Percentiles rank a stretch among this genome's conserved stretches.
phyloP scores from a whole-genome alignment of 2,888 invertebrate species.

The Archips crataeganus region DNA sequence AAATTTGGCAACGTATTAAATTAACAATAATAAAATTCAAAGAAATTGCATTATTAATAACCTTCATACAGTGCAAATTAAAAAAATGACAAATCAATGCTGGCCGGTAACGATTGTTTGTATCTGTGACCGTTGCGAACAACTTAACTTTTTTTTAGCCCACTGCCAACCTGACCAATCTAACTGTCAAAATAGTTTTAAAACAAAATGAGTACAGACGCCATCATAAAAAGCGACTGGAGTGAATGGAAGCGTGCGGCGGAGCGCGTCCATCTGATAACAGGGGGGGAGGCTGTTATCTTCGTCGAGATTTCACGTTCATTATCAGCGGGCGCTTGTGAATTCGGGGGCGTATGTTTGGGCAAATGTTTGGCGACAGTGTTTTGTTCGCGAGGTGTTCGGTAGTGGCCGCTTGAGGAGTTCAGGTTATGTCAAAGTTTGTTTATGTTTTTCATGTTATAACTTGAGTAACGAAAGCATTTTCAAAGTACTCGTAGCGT shows the following conservation, averaged over 20 bases:
- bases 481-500: too few species aligned
- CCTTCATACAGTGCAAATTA: too few species aligned
- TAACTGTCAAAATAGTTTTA: constrained; percentile 42
- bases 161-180: constrained; percentile 35
- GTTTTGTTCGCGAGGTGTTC: constrained; percentile 19
- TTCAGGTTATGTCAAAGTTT: background rate
- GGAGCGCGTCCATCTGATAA: constrained; percentile 65
- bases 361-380: constrained; percentile 28
- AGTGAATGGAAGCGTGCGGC: constrained; percentile 59
- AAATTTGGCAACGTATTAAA: background rate
- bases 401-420: background rate
- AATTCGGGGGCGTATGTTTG: constrained; percentile 40
- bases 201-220: constrained; percentile 47
- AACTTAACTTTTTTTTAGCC: constrained; percentile 9
- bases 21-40: background rate
- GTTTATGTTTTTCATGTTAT: background rate
- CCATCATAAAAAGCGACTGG: constrained; percentile 51
- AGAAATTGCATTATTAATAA: background rate
- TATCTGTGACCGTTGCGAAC: background rate
- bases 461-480: background rate
- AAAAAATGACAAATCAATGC: background rate
- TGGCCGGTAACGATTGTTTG: background rate
- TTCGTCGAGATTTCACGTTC: constrained; percentile 74
- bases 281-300: constrained; percentile 62
- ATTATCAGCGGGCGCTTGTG: constrained; percentile 66